phyloP scores from a whole-genome alignment of 2,113 vertebrate species.

The Merops nubicus region DNA sequence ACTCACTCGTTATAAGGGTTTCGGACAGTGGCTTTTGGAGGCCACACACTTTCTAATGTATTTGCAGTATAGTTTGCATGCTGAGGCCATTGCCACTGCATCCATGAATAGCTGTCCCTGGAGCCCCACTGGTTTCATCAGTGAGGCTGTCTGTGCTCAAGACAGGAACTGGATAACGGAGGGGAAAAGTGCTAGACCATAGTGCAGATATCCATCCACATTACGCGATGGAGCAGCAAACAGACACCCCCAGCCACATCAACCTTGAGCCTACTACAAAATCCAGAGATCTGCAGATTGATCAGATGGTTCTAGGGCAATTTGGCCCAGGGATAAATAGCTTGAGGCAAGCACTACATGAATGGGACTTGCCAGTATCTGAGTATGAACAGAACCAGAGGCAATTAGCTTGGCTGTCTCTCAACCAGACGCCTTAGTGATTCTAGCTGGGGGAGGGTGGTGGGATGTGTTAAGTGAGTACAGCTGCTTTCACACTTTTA shows the following conservation, averaged over 20 bases:
- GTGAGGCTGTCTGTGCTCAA: not conserved
- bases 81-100: not conserved
- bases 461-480: too few relatives aligned
- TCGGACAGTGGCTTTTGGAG: constrained; percentile 11
- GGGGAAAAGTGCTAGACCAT: not conserved
- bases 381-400: not conserved
- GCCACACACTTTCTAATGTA: not conserved
- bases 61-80: not conserved
- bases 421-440: not conserved
- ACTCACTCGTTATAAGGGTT: not conserved
- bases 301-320: not conserved
- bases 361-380: not conserved
- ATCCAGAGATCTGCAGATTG: not conserved
- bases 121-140: not conserved
- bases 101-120: not conserved
- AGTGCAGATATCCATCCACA: not conserved
- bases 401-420: not conserved
- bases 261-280: not conserved
- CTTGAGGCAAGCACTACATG: not conserved
- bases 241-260: not conserved
- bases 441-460: not conserved
- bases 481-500: too few relatives aligned
- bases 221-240: not conserved
- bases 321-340: not conserved
- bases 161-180: not conserved